phyloP scores from a whole-genome alignment of 2,113 vertebrate genomes.

The Aepyceros melampus region DNA sequence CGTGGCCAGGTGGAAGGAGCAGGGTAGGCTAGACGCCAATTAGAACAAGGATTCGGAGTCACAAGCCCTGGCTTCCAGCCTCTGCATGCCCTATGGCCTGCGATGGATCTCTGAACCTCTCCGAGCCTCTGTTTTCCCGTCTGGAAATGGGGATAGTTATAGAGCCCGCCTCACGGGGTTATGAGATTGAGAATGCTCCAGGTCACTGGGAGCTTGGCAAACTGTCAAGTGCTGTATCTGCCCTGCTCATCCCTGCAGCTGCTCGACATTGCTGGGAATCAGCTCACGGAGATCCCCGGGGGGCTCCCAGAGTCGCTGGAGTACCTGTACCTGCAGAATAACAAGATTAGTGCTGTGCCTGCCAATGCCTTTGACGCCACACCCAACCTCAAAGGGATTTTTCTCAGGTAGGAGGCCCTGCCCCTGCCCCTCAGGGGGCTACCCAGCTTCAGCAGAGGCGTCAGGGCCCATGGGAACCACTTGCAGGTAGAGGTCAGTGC shows the following conservation, averaged over 20 bases:
- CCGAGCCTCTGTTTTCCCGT: background rate
- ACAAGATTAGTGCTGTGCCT: slow-evolving; percentile 88
- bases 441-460: background rate
- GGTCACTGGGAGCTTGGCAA: background rate
- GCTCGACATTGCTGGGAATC: slow-evolving; percentile 93
- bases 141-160: background rate
- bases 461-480: background rate
- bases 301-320: slow-evolving; percentile 93
- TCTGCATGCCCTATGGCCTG: background rate
- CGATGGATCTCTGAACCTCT: background rate
- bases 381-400: slow-evolving; percentile 96
- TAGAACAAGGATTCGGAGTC: background rate
- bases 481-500: background rate
- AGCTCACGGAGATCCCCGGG: slow-evolving; percentile 89
- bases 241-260: slow-evolving; percentile 79
- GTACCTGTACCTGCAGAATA: slow-evolving; percentile 94
- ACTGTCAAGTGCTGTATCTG: background rate
- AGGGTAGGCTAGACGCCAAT: background rate
- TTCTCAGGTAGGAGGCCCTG: slow-evolving; percentile 87
- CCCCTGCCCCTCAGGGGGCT: background rate
- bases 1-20: background rate
- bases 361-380: slow-evolving; percentile 92
- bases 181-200: background rate
- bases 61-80: background rate
- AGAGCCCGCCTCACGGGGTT: background rate